Base-by-base conservation (phyloP, 1,140 invertebrate genomes). In the Brevipalpus yothersi region DNA sequence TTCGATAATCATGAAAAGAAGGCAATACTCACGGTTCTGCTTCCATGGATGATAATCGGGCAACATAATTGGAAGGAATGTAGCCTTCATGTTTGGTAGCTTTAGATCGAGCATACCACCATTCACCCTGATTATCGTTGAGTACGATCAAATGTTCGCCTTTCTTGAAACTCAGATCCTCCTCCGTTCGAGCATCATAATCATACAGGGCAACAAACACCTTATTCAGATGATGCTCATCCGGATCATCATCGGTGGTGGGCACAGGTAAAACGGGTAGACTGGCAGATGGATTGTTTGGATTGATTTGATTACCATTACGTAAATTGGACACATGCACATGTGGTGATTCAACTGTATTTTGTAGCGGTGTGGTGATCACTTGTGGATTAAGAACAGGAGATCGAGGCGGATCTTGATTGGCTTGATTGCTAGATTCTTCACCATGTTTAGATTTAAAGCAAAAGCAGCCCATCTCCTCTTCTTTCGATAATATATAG, bases 11-110 rank as follows among this genome's bases (percentile, higher is more conserved):
- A 31, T 3, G 2, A 31, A 5, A 31, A 31, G 31, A 31, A 47
- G 19, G 19, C 10, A 15, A 10, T 55, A 75, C 88, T 93, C 81
- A 98, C 90, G 92, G 89, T 80, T 99, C 92, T 65, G 94, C 93
- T 78, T 98, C 93, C 69, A 99, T 94, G 62, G 91, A 96, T 74
- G 96, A 93, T 67, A 97, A 75, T 74, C 93, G 92, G 65, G 94
- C 94, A 63, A 99, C 93, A 80, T 98, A 99, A 75, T 99, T 98
- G 58, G 91, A 95, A 66, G 95, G 95, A 73, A 99, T 98, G 75
- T 97, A 98, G 57, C 95, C 95, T 74, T 95, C 90, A 72, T 88
- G 83, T 71, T 84, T 83, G 43, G 89, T 90, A 66, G 86, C 80
- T 77, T 92, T 91, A 73, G 89, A 94, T 67, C 84, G 80, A 53